Base-by-base conservation (phyloP, 2,888 invertebrate genomes). In the Argyresthia goedartella region DNA sequence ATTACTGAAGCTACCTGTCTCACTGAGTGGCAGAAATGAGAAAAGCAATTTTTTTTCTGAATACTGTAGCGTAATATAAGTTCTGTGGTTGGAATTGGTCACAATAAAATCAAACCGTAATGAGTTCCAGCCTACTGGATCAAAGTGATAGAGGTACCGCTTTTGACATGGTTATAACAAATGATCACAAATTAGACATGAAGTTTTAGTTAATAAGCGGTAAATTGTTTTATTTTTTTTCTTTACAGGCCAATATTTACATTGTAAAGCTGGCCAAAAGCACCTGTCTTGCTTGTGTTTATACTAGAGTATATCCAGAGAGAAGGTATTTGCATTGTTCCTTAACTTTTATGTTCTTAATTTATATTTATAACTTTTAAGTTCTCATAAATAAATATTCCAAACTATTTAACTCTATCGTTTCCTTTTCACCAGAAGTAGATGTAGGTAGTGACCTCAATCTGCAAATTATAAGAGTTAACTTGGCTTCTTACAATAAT, bases 241-340 rank as follows among this genome's bases (percentile, higher is more conserved):
- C 53, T 59, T 15, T 10, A 16, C 25, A 34, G 42, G 14, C 69
- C 73, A 76, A 78, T 79, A 76, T 75, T 50, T 36, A 34, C 34
- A 34, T 9, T 55, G 78, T 78, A 80, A 82, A 77, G 72, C 59
- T 60, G 71, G 71, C 65, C 54, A 41, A 14, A 14, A 13, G 25
- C 10, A 41, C n/a, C n/a, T n/a, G 50, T 46, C 81, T 85, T 82
- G 65, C 84, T 85, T 85, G 82, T 77, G 80, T 59, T 64, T 84
- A 84, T 82, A 81, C 66, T 54, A 1, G 13, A 50, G 66, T 82
- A 81, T 82, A 85, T 77, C 73, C 78, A 81, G 82, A 85, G 85
- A 69, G 66, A 81, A 81, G 64, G 80, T n/a, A n/a, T n/a, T n/a
- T n/a, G n/a, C 65, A 48, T 25, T 25, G 25, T 6, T 4, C 25